A percentile compares a stretch with the other conserved stretches of the same genome.
These are phyloP conservation scores for Pristionchus entomophagus DNA, from an alignment of 2,888 invertebrate genomes.

Conservation along the genomic window DNA sequence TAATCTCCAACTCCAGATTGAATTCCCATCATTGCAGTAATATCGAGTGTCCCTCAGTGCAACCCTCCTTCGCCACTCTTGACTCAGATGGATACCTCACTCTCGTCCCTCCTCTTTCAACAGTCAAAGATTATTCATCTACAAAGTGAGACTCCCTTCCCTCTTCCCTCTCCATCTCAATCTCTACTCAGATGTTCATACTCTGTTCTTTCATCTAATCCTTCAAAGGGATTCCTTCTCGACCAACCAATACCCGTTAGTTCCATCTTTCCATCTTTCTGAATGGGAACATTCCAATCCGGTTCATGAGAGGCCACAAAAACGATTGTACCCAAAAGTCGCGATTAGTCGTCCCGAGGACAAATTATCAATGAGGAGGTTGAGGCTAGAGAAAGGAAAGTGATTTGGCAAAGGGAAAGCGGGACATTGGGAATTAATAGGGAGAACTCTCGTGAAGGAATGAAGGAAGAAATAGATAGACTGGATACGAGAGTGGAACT, in stretches of 20 bases:
- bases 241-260: constrained; percentile 22
- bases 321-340: background rate
- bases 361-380: background rate
- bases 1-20: background rate
- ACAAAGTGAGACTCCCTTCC: background rate
- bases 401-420: background rate
- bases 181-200: constrained; percentile 7
- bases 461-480: background rate
- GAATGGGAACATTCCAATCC: background rate
- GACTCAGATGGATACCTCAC: constrained; percentile 23
- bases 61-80: constrained; percentile 36
- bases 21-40: background rate
- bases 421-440: too few species aligned
- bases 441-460: background rate
- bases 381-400: background rate
- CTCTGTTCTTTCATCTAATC: background rate
- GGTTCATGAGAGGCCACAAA: background rate
- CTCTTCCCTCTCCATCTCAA: background rate
- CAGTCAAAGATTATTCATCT: constrained; percentile 1
- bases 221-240: background rate
- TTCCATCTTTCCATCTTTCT: too few species aligned
- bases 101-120: constrained; percentile 15
- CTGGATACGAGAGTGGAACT: background rate
- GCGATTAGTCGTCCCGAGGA: background rate
- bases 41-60: constrained; percentile 38